Percentiles rank a stretch among this genome's conserved stretches.
Evolutionary conservation across 2,888 invertebrate genomes (phyloP).

Genomic region (Drosophila algonquin): DNA sequence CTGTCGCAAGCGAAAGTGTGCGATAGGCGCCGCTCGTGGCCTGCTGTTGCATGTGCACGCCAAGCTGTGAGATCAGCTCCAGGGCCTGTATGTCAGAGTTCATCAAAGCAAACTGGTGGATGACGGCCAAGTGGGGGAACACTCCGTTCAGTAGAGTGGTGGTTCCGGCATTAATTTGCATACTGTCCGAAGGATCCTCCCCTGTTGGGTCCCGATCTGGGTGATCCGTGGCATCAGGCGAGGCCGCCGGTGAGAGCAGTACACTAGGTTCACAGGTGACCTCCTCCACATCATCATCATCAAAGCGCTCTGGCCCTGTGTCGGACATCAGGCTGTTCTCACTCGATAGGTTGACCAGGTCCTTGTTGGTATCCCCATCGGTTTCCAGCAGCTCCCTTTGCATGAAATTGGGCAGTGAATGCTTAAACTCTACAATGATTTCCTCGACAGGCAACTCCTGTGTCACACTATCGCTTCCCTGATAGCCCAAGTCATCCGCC

Average conservation of each 20-base stretch:
- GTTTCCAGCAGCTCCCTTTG: slow-evolving; percentile 79
- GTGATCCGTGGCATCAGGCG: slow-evolving; percentile 34
- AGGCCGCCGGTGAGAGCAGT: slow-evolving; percentile 52
- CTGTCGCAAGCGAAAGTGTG: slow-evolving; percentile 63
- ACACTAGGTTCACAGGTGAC: slow-evolving; percentile 60
- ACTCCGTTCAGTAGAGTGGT: slow-evolving; percentile 69
- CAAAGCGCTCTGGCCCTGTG: slow-evolving; percentile 30
- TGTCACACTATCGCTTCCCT: slow-evolving; percentile 49
- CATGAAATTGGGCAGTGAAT: slow-evolving; percentile 81
- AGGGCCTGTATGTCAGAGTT: slow-evolving; percentile 80
- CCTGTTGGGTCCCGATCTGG: slow-evolving; percentile 5
- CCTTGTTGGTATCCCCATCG: slow-evolving; percentile 42
- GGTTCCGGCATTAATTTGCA: slow-evolving; percentile 59
- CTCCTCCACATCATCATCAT: slow-evolving; percentile 52
- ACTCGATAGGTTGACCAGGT: slow-evolving; percentile 57
- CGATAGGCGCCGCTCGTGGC: slow-evolving; percentile 76
- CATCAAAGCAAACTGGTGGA: slow-evolving; percentile 80
- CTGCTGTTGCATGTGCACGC: slow-evolving; percentile 80
- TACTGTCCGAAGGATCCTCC: slow-evolving; percentile 22
- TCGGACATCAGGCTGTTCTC: slow-evolving; percentile 68
- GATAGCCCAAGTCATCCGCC: slow-evolving; percentile 72
- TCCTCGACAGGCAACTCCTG: slow-evolving; percentile 80
- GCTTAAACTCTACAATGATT: slow-evolving; percentile 82
- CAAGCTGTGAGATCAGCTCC: slow-evolving; percentile 79
- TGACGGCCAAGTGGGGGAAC: slow-evolving; percentile 80